Conservation (phyloP, 2,113 vertebrate species). For the Chauna torquata region DNA sequence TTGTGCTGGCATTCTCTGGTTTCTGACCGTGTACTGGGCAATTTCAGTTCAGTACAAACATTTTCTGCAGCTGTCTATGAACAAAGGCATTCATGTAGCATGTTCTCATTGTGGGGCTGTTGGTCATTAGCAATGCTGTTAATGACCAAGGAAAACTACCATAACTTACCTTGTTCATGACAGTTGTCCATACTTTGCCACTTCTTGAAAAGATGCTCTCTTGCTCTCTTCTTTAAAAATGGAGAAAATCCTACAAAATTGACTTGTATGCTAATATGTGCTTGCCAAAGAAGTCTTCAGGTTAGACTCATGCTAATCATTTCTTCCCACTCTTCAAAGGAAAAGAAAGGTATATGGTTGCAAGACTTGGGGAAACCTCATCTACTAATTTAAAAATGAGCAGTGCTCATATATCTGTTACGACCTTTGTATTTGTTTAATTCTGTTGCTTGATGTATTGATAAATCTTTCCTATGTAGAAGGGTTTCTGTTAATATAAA, state of each 20-base stretch:
- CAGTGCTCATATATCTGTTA: background rate
- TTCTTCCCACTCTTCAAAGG: background rate
- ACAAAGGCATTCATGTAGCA: background rate
- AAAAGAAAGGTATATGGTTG: background rate
- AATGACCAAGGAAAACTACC: background rate
- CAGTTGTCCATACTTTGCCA: background rate
- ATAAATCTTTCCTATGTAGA: background rate
- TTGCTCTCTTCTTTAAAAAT: background rate
- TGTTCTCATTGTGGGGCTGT: background rate
- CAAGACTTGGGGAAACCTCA: background rate
- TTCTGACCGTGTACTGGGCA: accelerated
- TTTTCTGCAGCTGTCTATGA: background rate
- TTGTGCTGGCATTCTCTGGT: background rate
- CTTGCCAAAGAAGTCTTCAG: background rate
- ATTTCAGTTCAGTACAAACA: background rate
- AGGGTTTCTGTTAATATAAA: background rate
- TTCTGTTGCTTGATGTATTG: background rate
- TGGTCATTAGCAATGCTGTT: background rate
- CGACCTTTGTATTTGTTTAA: background rate
- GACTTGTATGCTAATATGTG: background rate
- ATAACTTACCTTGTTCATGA: background rate
- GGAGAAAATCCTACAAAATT: background rate
- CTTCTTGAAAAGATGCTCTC: background rate
- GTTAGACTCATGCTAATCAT: accelerated
- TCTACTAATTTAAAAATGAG: background rate